Evolutionary conservation across 2,888 invertebrate genomes (phyloP).

Genomic region (Xylophagus ater): DNA sequence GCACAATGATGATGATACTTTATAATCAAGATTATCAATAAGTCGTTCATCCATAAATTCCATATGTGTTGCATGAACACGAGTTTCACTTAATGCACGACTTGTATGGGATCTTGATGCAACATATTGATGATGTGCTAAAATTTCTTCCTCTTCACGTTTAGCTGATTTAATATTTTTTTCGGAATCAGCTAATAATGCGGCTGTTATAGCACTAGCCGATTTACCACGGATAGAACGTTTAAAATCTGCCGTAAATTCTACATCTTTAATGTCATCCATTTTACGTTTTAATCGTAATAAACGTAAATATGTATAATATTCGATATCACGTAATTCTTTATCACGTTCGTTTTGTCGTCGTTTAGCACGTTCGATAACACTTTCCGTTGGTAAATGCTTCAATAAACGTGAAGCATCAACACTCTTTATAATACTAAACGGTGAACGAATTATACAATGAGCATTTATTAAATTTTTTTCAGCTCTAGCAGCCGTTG

Average conservation of each 20-base stretch:
- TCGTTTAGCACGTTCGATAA: slow-evolving; percentile 37
- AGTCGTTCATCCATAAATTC: slow-evolving; percentile 36
- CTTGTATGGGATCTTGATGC: slow-evolving; percentile 28
- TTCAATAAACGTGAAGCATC: slow-evolving; percentile 43
- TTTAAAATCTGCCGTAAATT: slow-evolving; percentile 42
- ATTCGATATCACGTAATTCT: slow-evolving; percentile 50
- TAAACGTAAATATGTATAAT: slow-evolving; percentile 33
- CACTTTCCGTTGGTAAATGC: slow-evolving; percentile 40
- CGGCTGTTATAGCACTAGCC: slow-evolving; percentile 58
- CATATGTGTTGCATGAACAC: slow-evolving; percentile 31
- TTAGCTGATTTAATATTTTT: slow-evolving; percentile 36
- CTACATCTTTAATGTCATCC: slow-evolving; percentile 42
- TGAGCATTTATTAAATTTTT: slow-evolving; percentile 45
- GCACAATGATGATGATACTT: slow-evolving; percentile 35
- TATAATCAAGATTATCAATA: slow-evolving; percentile 37
- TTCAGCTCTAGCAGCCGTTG: slow-evolving; percentile 58
- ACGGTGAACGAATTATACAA: slow-evolving; percentile 36
- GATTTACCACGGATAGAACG: slow-evolving; percentile 57
- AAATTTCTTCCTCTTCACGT: slow-evolving; percentile 30
- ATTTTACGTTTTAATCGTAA: slow-evolving; percentile 34
- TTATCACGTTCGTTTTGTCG: slow-evolving; percentile 38
- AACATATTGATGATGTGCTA: slow-evolving; percentile 32
- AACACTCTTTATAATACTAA: slow-evolving; percentile 43
- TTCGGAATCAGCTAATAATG: slow-evolving; percentile 48
- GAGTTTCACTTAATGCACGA: slow-evolving; percentile 28